These are phyloP conservation scores for Aplidium turbinatum DNA, from an alignment of 23 tunicate species.

Conservation along the genomic window DNA sequence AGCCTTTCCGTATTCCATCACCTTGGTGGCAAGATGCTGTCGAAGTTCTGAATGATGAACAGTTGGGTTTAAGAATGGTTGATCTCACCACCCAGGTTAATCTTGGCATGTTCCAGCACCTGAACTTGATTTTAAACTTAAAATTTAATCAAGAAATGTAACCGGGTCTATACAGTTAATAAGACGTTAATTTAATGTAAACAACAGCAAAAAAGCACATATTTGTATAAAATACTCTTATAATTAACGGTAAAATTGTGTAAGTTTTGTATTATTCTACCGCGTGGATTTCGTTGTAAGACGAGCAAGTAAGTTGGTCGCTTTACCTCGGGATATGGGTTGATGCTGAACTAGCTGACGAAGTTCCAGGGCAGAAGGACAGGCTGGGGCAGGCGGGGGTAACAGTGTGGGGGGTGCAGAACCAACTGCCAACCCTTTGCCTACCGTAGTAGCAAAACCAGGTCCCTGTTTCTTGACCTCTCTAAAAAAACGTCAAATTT, in stretches of 20 bases:
- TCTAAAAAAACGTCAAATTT: conserved; percentile 9
- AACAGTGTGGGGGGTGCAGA: conserved; percentile 39
- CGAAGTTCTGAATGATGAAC: conserved; percentile 50
- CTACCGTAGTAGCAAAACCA: conserved; percentile 69
- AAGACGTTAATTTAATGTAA: too few relatives aligned
- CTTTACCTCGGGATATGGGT: conserved; percentile 64
- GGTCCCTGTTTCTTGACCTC: conserved; percentile 69
- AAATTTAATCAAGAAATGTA: too few relatives aligned
- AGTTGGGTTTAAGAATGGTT: too few relatives aligned
- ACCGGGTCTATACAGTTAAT: too few relatives aligned
- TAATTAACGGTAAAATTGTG: too few relatives aligned
- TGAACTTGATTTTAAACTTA: too few relatives aligned
- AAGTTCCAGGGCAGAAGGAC: conserved; percentile 80
- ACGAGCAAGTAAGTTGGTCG: too few relatives aligned
- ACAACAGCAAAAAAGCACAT: too few relatives aligned
- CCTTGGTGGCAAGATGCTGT: conserved; percentile 42
- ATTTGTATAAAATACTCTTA: background rate
- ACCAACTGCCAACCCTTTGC: conserved; percentile 83
- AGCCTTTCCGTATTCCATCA: conserved; percentile 55
- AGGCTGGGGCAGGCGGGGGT: conserved; percentile 68
- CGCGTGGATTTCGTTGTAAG: too few relatives aligned
- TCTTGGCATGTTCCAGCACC: too few relatives aligned
- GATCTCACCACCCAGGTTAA: too few relatives aligned
- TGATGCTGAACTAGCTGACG: conserved; percentile 72
- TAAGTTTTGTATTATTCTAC: too few relatives aligned